Percentiles rank a stretch among this genome's conserved stretches.
Conservation (phyloP, 2,888 invertebrate species). For the Brachycybe producta region DNA sequence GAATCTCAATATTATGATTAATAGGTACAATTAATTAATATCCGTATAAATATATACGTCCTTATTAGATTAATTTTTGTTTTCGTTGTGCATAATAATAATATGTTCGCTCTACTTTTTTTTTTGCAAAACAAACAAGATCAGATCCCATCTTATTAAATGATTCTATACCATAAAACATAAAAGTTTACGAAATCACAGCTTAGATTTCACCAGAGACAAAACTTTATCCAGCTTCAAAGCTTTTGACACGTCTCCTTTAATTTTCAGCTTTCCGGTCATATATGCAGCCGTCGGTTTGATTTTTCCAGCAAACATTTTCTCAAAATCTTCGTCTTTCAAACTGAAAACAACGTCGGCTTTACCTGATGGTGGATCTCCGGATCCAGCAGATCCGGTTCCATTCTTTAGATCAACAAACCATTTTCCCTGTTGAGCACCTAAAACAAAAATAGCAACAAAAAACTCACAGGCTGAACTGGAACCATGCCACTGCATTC, state of each 20-base stretch:
- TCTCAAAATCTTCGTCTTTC: slow-evolving; percentile 45
- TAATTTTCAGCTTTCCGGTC: slow-evolving; percentile 88
- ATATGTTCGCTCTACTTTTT: too few relatives aligned
- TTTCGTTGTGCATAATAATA: not conserved
- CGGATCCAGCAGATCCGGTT: slow-evolving; percentile 61
- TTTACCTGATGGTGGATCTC: slow-evolving; percentile 50
- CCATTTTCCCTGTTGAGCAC: slow-evolving; percentile 58
- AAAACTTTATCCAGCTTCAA: slow-evolving; percentile 88
- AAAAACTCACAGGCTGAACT: too few relatives aligned
- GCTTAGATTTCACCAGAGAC: slow-evolving; percentile 31
- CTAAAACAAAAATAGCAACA: too few relatives aligned
- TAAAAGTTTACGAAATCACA: not conserved
- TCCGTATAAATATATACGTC: not conserved
- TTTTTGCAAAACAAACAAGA: too few relatives aligned
- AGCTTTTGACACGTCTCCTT: slow-evolving; percentile 82
- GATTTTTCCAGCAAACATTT: slow-evolving; percentile 40
- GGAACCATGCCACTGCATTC: too few relatives aligned
- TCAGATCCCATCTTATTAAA: too few relatives aligned
- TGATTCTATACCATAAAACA: not conserved
- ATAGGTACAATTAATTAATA: not conserved
- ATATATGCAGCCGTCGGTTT: slow-evolving; percentile 89
- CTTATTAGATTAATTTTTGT: not conserved
- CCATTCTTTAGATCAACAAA: slow-evolving; percentile 82
- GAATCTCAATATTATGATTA: too few relatives aligned
- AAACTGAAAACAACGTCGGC: slow-evolving; percentile 76